Base-by-base conservation (phyloP, 2,888 invertebrate genomes). In the Plagodis dolabraria region DNA sequence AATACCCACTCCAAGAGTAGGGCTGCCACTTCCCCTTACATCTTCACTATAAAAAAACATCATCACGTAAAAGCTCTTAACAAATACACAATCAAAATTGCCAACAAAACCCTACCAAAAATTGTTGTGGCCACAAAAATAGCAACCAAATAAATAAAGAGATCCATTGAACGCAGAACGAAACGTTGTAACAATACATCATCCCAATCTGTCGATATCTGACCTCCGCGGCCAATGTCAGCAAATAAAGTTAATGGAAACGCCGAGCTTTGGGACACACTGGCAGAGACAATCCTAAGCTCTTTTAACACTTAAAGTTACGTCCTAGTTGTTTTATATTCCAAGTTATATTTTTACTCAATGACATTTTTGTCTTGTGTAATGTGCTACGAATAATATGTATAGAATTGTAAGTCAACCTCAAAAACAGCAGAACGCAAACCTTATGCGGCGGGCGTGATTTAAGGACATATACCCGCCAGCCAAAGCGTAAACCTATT, bases 241-340 rank as follows among this genome's bases (percentile, higher is more conserved):
- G 79, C 84, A 86, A 88, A 88, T 87, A 88, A 83, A 86, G 75
- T 83, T 85, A 87, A 87, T 87, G 87, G 86, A 82, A 77, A 72
- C 70, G 72, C 71, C 67, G 60, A 49, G 48, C 9, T 8, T n/a
- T 33, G 58, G 7, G 68, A 79, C 79, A 81, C 63, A 80, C 76
- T 42, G 71, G 0, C 34, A 10, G 6, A 7, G 5, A 6, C 33
- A 42, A 0, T 42, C 34, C 36, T 43, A 5, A 51, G 36, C 40
- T 7, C n/a, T 10, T 38, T 10, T 10, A 33, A 22, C 12, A 8
- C 38, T 9, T 8, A 38, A 38, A 8, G 9, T 38, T 38, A 2
- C 38, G 22, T 22, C 22, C 4, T 22, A 2, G 22, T 4, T 22
- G 22, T 22, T 22, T n/a, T 22, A 22, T 22, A 22, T 22, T 22